Evolutionary conservation across 2,888 invertebrate genomes (phyloP).

Genomic region (Agrotis segetum): DNA sequence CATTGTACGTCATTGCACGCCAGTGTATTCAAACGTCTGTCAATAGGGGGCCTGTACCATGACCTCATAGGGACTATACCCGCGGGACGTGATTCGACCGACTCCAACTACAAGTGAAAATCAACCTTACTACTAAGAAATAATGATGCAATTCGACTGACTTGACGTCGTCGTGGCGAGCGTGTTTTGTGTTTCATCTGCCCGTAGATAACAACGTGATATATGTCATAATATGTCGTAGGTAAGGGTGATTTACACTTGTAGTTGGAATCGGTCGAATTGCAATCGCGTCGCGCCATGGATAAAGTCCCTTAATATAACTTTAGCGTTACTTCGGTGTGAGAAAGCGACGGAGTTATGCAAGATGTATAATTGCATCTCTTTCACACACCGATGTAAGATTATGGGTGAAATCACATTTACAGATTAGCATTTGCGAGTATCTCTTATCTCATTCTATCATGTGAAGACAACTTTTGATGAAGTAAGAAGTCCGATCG

Average conservation of each 20-base stretch:
- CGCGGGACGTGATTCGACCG: no score
- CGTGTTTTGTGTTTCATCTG: no score
- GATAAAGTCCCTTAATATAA: neutral
- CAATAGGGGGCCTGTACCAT: conserved; percentile 44
- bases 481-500: neutral
- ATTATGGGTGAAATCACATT: neutral
- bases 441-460: neutral
- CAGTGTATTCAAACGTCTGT: conserved; percentile 39
- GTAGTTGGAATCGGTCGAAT: no score
- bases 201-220: no score
- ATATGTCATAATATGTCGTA: no score
- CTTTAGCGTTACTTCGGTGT: neutral
- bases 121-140: no score
- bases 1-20: conserved; percentile 44
- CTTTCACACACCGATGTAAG: neutral
- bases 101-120: no score
- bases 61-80: neutral
- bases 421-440: neutral
- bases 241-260: no score
- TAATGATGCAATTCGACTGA: no score
- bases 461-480: neutral
- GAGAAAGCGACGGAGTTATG: neutral
- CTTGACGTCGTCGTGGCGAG: no score
- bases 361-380: neutral
- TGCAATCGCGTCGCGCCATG: no score